Evolutionary conservation across 2,797 vertebrate genomes (phyloP), one percentile per base, ranked within the genome.

Genomic region (Sorex maritimensis): DNA sequence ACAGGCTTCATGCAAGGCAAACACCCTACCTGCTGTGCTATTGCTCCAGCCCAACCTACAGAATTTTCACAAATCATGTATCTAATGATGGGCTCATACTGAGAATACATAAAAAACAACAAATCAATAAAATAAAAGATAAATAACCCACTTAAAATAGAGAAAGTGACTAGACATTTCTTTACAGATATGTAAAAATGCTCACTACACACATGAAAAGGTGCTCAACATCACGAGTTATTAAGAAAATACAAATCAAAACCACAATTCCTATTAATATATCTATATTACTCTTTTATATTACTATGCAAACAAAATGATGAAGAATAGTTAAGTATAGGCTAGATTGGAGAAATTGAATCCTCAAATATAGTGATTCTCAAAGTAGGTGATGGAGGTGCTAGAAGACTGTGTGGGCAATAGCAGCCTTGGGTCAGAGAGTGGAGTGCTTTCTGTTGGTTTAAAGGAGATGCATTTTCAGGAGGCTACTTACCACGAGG

Each of bases 211-310:
- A 26, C 30, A 28, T 21, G 49, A 81, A 81, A 91, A 88, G 69
- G 67, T 81, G 34, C 1, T 69, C 11, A 81, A 28, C 13, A 38
- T 69, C 52, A 73, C 21, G 26, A 68, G 14, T 11, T 46, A n/a
- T 17, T 46, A 80, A 24, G 28, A 19, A 91, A 91, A 26, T 69
- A 41, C 6, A 89, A 91, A 52, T n/a, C 71, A 90, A 85, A 89
- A n/a, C 13, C 30, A 38, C 15, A 84, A 10, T 49, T 44, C 41
- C 0, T 19, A 52, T 14, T 19, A 26, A 78, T 34, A 14, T 55
- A 80, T 12, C 41, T 7, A 26, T 58, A 10, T n/a, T 52, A 79
- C 24, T 46, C 73, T 13, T 69, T 77, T 2, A 68, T 14, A 14
- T 28, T 41, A 44, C 15, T 28, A 26, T 82, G 11, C 15, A 81